Evolutionary conservation across 2,113 vertebrate species (phyloP).

Genomic region (Triplophysa rosa): DNA sequence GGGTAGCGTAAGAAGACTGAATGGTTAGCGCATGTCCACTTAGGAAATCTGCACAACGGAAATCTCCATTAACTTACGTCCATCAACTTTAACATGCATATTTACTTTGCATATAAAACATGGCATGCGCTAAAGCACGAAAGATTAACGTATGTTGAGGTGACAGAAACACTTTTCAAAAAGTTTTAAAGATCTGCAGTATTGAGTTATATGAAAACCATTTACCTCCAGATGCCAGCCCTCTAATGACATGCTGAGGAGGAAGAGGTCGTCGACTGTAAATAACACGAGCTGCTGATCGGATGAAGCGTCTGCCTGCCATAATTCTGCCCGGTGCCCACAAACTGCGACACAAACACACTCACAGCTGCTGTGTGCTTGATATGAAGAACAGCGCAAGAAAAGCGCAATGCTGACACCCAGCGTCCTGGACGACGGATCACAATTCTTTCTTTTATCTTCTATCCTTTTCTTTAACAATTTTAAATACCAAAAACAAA

Average conservation of each 20-base stretch:
- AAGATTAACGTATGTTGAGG: too few relatives aligned
- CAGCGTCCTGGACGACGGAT: not conserved
- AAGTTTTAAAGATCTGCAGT: too few relatives aligned
- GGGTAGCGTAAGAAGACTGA: not conserved
- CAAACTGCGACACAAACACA: not conserved
- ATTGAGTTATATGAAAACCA: too few relatives aligned
- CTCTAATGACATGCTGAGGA: slow-evolving; percentile 43
- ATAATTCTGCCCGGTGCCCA: slow-evolving; percentile 49
- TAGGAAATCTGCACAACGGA: not conserved
- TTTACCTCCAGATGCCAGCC: slow-evolving; percentile 68
- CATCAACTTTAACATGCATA: too few relatives aligned
- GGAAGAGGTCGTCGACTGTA: slow-evolving; percentile 40
- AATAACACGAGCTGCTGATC: slow-evolving; percentile 56
- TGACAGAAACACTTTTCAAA: too few relatives aligned
- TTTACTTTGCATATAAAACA: too few relatives aligned
- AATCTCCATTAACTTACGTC: not conserved
- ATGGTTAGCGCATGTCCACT: not conserved
- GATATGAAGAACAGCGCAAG: not conserved
- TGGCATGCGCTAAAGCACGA: too few relatives aligned
- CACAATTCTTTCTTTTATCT: not conserved
- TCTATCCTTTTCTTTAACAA: not conserved
- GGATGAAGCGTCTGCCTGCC: slow-evolving; percentile 73
- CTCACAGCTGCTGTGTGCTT: not conserved
- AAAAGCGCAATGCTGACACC: slow-evolving; percentile 18
- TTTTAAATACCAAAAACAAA: too few relatives aligned